Conservation (phyloP, 2,888 invertebrate genomes). For the Catocala sponsa region DNA sequence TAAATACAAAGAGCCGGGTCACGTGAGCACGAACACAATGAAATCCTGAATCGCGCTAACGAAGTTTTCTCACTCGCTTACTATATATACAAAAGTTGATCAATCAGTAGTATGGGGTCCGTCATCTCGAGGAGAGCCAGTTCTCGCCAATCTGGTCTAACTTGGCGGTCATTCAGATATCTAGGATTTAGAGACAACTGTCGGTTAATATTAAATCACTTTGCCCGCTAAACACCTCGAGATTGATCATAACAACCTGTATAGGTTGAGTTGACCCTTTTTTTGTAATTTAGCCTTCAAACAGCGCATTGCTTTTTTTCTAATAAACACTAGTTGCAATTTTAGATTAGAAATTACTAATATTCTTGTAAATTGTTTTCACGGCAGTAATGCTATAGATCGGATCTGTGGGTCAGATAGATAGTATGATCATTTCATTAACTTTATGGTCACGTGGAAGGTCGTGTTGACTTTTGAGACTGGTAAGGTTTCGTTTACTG, state of each 20-base stretch:
- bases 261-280: slow-evolving; percentile 12
- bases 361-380: too few species aligned
- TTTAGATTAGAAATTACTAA: too few species aligned
- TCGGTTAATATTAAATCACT: neutral
- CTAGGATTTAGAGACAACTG: neutral
- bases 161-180: slow-evolving; percentile 14
- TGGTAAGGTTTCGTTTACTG: too few species aligned
- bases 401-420: too few species aligned
- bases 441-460: too few species aligned
- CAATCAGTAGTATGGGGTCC: neutral
- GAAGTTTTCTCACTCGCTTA: neutral
- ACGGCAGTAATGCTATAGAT: too few species aligned
- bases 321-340: too few species aligned
- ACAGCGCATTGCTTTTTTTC: too few species aligned
- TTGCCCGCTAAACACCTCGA: neutral
- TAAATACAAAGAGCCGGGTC: too few species aligned
- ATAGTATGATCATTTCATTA: too few species aligned
- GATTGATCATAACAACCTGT: slow-evolving; percentile 1
- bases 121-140: slow-evolving; percentile 17
- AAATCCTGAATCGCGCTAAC: slow-evolving; percentile 8
- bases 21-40: slow-evolving; percentile 5
- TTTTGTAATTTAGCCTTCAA: too few species aligned
- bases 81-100: slow-evolving; percentile 6
- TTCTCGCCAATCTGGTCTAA: slow-evolving; percentile 20
- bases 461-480: too few species aligned